A percentile compares a stretch with the other conserved stretches of the same genome.
These are phyloP conservation scores for Tetragnatha montana DNA, from an alignment of 2,888 invertebrate genomes.

Conservation along the genomic window DNA sequence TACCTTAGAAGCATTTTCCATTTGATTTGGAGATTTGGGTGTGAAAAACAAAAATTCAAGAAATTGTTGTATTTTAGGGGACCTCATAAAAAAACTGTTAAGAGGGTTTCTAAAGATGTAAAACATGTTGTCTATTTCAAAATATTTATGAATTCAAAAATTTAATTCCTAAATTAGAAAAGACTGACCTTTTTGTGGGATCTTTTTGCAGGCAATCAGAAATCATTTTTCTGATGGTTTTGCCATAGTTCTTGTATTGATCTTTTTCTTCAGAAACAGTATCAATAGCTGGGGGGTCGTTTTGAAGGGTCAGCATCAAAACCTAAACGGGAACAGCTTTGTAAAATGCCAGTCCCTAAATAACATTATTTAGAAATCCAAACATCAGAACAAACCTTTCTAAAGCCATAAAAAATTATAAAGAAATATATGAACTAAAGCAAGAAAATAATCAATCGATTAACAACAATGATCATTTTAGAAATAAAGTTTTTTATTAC, in stretches of 20 bases:
- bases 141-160: too few relatives aligned
- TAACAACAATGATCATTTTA: too few relatives aligned
- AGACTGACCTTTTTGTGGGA: conserved; percentile 85
- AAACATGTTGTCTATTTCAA: background rate
- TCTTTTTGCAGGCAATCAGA: conserved; percentile 97
- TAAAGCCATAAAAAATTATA: background rate
- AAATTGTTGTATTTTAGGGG: too few relatives aligned
- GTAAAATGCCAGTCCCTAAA: conserved; percentile 55
- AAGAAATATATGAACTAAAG: too few relatives aligned
- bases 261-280: conserved; percentile 96
- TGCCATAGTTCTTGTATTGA: conserved; percentile 98
- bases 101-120: too few relatives aligned
- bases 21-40: too few relatives aligned
- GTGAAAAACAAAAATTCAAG: too few relatives aligned
- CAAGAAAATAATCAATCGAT: too few relatives aligned
- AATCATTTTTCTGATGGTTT: conserved; percentile 97
- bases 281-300: conserved; percentile 97
- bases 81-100: too few relatives aligned
- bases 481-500: too few relatives aligned
- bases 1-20: too few relatives aligned
- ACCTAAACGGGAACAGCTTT: conserved; percentile 77
- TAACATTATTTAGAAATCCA: conserved; percentile 43
- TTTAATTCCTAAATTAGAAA: too few relatives aligned
- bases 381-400: conserved; percentile 24
- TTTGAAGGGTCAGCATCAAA: conserved; percentile 97